These are phyloP conservation scores for Sogatella furcifera DNA, from an alignment of 1,140 invertebrate species.

Conservation along the genomic window DNA sequence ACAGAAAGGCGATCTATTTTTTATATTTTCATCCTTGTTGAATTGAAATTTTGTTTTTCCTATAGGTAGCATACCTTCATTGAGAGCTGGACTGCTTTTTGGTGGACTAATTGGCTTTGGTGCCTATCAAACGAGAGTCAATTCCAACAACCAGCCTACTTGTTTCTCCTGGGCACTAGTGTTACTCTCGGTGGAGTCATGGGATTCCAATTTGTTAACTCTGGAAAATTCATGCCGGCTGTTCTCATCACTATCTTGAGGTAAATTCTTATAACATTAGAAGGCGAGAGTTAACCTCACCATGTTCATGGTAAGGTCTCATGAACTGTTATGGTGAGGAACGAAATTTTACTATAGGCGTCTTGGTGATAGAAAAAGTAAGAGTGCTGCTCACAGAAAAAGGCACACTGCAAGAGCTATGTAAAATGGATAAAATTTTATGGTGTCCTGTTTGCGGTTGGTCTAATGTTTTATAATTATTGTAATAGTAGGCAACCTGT, in stretches of 20 bases:
- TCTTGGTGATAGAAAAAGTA: no score
- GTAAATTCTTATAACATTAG: slow-evolving; percentile 4
- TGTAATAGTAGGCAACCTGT: no score
- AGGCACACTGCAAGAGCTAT: no score
- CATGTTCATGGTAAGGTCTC: no score
- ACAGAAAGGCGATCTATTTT: no score
- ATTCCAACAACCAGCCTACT: slow-evolving; percentile 69
- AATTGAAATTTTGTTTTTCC: slow-evolving; percentile 27
- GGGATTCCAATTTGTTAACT: slow-evolving; percentile 75
- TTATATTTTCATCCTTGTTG: not conserved
- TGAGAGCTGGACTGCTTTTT: slow-evolving; percentile 78
- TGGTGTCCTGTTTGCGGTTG: no score
- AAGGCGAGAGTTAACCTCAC: no score
- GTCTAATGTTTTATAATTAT: no score
- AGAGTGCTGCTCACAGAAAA: no score
- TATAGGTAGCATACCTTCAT: slow-evolving; percentile 62
- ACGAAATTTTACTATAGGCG: no score
- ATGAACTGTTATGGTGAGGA: no score
- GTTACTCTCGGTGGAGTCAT: slow-evolving; percentile 70
- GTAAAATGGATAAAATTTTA: no score
- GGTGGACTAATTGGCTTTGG: slow-evolving; percentile 72
- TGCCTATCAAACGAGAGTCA: slow-evolving; percentile 69
- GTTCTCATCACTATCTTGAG: slow-evolving; percentile 57
- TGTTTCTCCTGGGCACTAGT: slow-evolving; percentile 62
- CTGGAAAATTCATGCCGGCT: slow-evolving; percentile 92